These are phyloP conservation scores for Macquaria ambigua DNA, from an alignment of 2,113 vertebrate species.

Conservation along the genomic window DNA sequence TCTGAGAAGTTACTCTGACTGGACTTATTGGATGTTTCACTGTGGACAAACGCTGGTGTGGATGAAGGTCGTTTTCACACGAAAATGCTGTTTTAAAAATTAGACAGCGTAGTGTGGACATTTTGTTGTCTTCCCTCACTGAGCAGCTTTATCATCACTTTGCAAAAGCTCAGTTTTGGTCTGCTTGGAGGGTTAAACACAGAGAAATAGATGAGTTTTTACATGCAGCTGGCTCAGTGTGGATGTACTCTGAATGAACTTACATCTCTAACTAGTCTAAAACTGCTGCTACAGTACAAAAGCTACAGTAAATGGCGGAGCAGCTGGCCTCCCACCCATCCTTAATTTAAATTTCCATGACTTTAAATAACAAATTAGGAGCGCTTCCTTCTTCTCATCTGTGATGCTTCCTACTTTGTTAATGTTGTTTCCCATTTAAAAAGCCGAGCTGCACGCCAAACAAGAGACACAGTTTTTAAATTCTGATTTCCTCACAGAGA, in stretches of 20 bases:
- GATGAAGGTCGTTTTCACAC: too few species aligned
- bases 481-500: not conserved
- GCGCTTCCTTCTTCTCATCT: not conserved
- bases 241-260: not conserved
- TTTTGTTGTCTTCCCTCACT: too few species aligned
- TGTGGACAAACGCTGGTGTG: too few species aligned
- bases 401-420: constrained; percentile 20
- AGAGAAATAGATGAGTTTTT: not conserved
- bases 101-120: too few species aligned
- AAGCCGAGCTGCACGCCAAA: not conserved
- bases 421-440: constrained; percentile 36
- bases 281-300: too few species aligned
- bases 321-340: not conserved
- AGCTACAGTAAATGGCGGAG: not conserved
- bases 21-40: too few species aligned
- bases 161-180: too few species aligned
- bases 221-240: not conserved
- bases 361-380: constrained; percentile 58
- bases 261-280: not conserved
- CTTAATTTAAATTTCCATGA: constrained; percentile 1
- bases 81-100: too few species aligned
- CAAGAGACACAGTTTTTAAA: not conserved
- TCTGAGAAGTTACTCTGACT: too few species aligned
- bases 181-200: not conserved
- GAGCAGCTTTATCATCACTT: too few species aligned